These are phyloP conservation scores for Enteromius paludinosus DNA, from an alignment of 2,797 vertebrate species.

Conservation along the genomic window DNA sequence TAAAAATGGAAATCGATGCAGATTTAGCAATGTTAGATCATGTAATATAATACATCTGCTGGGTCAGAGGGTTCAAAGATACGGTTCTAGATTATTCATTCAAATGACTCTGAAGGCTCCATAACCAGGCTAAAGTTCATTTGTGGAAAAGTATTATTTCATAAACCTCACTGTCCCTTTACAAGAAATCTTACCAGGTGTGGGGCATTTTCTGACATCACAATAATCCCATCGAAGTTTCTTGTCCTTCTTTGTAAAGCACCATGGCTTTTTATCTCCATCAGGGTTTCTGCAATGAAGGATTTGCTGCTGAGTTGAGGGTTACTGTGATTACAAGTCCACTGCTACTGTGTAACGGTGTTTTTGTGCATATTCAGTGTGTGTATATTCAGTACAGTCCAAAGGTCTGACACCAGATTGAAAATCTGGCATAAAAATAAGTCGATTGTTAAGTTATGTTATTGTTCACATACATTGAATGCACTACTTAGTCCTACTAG, in stretches of 20 bases:
- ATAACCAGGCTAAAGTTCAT: not conserved
- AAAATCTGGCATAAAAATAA: not conserved
- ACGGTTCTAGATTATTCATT: not conserved
- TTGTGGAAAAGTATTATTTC: not conserved
- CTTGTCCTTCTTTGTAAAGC: slow-evolving; percentile 71
- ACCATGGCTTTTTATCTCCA: slow-evolving; percentile 79
- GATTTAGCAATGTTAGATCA: not conserved
- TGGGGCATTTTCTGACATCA: slow-evolving; percentile 70
- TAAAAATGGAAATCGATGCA: not conserved
- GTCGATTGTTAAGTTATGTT: not conserved
- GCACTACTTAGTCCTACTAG: not conserved
- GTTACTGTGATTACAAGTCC: not conserved
- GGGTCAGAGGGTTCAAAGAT: not conserved
- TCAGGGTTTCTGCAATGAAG: slow-evolving; percentile 77
- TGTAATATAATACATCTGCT: not conserved
- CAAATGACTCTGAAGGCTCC: not conserved
- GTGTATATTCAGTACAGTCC: not conserved
- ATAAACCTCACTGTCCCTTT: not conserved
- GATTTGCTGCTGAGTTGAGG: not conserved
- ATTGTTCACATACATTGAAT: not conserved
- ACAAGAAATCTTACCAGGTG: slow-evolving; percentile 10
- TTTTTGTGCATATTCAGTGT: not conserved
- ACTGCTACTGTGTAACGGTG: not conserved
- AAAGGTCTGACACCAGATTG: not conserved
- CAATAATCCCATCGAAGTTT: slow-evolving; percentile 77